Percentiles rank a stretch among this genome's conserved stretches.
phyloP scores from a whole-genome alignment of 2,797 vertebrate species.

The Parauchenoglanis ngamensis region DNA sequence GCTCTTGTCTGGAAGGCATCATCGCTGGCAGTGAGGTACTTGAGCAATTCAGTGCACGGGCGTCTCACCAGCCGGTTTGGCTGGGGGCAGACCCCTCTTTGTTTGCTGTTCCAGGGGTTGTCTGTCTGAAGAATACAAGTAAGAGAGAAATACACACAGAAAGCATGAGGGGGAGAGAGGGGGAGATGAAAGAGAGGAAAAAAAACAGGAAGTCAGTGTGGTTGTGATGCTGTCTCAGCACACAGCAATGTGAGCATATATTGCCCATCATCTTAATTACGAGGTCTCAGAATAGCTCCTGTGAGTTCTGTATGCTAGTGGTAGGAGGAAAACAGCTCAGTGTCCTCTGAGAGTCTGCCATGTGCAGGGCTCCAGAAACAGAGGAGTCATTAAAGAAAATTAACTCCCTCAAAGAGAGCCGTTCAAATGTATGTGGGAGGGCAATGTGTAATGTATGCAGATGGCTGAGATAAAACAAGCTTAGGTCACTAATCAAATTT shows the following conservation, averaged over 20 bases:
- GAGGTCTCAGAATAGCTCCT: slow-evolving; percentile 64
- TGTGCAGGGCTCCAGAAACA: slow-evolving; percentile 74
- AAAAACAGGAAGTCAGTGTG: slow-evolving; percentile 42
- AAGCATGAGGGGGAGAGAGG: slow-evolving; percentile 54
- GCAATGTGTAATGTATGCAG: slow-evolving; percentile 22
- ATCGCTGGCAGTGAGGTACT: slow-evolving; percentile 97
- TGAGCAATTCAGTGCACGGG: slow-evolving; percentile 98
- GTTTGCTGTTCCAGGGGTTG: slow-evolving; percentile 94
- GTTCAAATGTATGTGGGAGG: slow-evolving; percentile 36
- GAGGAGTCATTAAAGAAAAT: slow-evolving; percentile 77
- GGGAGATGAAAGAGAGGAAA: neutral
- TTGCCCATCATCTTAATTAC: slow-evolving; percentile 78
- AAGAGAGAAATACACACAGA: slow-evolving; percentile 46
- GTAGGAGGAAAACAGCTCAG: slow-evolving; percentile 50
- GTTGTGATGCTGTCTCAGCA: slow-evolving; percentile 64
- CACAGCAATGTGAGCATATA: slow-evolving; percentile 63
- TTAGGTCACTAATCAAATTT: neutral
- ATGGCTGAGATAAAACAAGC: slow-evolving; percentile 16
- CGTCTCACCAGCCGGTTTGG: slow-evolving; percentile 93
- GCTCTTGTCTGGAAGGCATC: slow-evolving; percentile 93
- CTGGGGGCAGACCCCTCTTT: slow-evolving; percentile 90
- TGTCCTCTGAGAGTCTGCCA: slow-evolving; percentile 75
- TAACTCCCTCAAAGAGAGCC: slow-evolving; percentile 65
- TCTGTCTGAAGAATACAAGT: slow-evolving; percentile 79
- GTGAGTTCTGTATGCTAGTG: slow-evolving; percentile 61